Evolutionary conservation across 2,113 vertebrate species (phyloP).

Genomic region (Marmota flaviventris): DNA sequence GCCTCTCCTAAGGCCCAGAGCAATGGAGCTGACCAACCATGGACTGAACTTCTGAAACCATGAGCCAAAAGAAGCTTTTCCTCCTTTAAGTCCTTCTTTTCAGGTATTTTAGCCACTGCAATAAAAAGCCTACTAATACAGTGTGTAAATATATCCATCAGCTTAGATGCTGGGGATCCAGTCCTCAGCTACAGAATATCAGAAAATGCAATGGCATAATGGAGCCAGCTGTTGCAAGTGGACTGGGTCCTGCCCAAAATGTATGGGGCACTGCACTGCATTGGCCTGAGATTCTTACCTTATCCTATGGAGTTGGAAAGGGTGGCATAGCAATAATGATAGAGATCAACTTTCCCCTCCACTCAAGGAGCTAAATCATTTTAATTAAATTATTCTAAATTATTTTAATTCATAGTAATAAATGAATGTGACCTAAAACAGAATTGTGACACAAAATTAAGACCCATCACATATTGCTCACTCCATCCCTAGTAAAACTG

Average conservation of each 20-base stretch:
- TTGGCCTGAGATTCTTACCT: background rate
- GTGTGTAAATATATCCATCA: background rate
- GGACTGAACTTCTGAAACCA: too few relatives aligned
- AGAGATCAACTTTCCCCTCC: background rate
- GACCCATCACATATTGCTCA: background rate
- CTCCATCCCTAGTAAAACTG: background rate
- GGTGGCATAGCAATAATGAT: background rate
- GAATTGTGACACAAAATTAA: constrained; percentile 22
- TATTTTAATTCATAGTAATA: background rate
- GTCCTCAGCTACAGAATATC: background rate
- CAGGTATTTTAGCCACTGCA: too few relatives aligned
- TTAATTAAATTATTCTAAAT: too few relatives aligned
- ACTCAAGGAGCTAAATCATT: background rate
- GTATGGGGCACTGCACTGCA: background rate
- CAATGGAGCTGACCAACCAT: too few relatives aligned
- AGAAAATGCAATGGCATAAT: accelerated
- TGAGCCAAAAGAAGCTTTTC: too few relatives aligned
- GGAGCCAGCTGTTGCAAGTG: too few relatives aligned
- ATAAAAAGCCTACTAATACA: too few relatives aligned
- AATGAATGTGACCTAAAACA: background rate
- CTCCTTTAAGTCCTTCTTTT: too few relatives aligned
- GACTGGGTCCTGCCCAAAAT: background rate
- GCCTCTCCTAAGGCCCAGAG: too few relatives aligned
- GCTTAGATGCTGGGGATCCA: too few relatives aligned
- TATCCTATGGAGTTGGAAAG: background rate